A percentile compares a stretch with the other conserved stretches of the same genome.
phyloP scores from a whole-genome alignment of 2,797 vertebrate genomes.

The Enteromius paludinosus region DNA sequence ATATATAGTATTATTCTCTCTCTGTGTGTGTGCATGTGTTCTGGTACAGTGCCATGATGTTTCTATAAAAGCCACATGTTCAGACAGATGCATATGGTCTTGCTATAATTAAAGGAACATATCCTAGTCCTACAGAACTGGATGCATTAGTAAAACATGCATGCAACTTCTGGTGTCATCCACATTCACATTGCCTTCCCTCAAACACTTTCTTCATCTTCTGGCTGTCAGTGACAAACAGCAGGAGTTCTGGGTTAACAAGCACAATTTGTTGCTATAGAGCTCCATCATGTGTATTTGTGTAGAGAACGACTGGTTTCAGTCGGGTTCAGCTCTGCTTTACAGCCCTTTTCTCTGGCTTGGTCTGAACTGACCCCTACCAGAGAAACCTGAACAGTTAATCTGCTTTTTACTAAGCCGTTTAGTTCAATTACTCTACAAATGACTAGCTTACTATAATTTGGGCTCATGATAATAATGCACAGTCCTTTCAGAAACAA shows the following conservation, averaged over 20 bases:
- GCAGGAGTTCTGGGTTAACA: neutral
- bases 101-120: constrained; percentile 21
- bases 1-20: neutral
- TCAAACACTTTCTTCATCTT: neutral
- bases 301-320: neutral
- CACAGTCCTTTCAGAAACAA: neutral
- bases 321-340: neutral
- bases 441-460: neutral
- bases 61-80: constrained; percentile 6
- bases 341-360: neutral
- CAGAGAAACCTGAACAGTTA: neutral
- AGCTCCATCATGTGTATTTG: neutral
- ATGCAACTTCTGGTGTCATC: neutral
- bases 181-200: neutral
- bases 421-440: neutral
- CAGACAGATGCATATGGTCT: constrained; percentile 1
- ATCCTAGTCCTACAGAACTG: neutral
- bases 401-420: neutral
- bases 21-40: no score
- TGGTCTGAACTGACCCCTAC: neutral
- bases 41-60: neutral
- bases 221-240: neutral
- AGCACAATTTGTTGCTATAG: neutral
- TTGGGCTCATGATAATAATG: neutral
- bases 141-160: neutral